Conservation (phyloP, 2,797 vertebrate genomes). For the Nothura maculosa region DNA sequence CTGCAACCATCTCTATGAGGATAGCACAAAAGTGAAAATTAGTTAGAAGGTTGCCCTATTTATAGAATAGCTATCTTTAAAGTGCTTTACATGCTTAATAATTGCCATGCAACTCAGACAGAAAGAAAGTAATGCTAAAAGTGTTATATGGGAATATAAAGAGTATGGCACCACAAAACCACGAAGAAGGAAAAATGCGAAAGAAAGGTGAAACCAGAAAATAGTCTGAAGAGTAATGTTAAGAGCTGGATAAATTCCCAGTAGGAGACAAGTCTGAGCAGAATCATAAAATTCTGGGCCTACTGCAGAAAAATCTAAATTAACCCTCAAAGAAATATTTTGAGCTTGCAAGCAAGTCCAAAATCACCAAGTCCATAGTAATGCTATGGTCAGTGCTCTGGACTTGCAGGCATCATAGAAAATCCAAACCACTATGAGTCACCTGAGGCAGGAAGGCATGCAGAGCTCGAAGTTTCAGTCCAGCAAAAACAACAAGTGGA, state of each 20-base stretch:
- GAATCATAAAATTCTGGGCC: constrained; percentile 22
- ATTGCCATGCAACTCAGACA: not conserved
- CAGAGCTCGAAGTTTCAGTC: constrained; percentile 60
- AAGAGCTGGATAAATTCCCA: constrained; percentile 8
- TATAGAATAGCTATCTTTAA: constrained; percentile 3
- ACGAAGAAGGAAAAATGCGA: not conserved
- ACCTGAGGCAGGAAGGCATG: constrained; percentile 57
- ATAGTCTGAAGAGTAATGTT: not conserved
- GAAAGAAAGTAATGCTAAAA: not conserved
- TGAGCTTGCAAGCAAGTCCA: constrained; percentile 8
- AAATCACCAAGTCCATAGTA: not conserved
- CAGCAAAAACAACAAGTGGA: constrained; percentile 29
- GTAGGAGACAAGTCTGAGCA: not conserved
- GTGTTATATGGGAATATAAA: not conserved
- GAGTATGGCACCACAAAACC: not conserved
- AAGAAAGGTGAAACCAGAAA: not conserved
- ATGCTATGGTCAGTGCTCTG: constrained; percentile 34
- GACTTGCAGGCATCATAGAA: constrained; percentile 35
- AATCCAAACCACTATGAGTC: constrained; percentile 35
- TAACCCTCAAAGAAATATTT: constrained; percentile 22
- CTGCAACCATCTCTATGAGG: not conserved
- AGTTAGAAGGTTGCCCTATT: not conserved
- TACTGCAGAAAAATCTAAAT: constrained; percentile 7
- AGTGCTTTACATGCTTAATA: not conserved
- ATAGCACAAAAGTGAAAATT: not conserved